Evolutionary conservation across 2,888 invertebrate genomes (phyloP), one percentile per base, ranked within the genome.

Genomic region (Drosophila quinaria): DNA sequence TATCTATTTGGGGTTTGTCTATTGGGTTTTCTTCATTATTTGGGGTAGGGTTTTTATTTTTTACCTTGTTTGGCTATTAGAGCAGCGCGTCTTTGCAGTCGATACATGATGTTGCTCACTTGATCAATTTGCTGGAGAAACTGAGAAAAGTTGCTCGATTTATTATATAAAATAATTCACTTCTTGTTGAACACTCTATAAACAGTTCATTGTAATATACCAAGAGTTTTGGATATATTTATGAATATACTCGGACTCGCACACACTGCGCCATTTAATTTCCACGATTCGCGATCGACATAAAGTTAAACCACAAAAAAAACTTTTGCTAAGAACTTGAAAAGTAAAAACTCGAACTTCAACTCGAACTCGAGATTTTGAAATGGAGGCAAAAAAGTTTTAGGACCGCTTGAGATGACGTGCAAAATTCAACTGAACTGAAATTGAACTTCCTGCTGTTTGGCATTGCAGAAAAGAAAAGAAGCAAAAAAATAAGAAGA

Each of bases 51-150:
- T 25, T 10, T 9, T 19, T 60, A 25, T 25, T 25, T 22, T 56
- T 46, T 31, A 92, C 92, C 92, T 92, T 91, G 89, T 84, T 92
- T 91, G 81, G 91, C 89, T 78, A 91, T 91, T 60, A 92, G 77
- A 74, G 92, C 90, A 62, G 91, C 87, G 42, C 84, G 78, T 82
- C 92, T 81, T 79, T 92, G 92, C 81, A 91, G 84, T 77, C 92
- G 92, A 85, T 91, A 91, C 92, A 92, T 92, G 74, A 15, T 19
- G 62, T 52, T 55, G 29, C 19, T 17, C 8, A 47, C 6, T 59
- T 54, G 25, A 11, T 59, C 29, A 50, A 50, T 1, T 55, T 17
- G 33, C 10, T 22, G 19, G 22, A n/a, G 46, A 25, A 35, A 56
- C 46, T 29, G 15, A 22, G 42, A n/a, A 56, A 46, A 52, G 54